Conservation (phyloP, 2,888 invertebrate genomes). For the Venusia cambrica region DNA sequence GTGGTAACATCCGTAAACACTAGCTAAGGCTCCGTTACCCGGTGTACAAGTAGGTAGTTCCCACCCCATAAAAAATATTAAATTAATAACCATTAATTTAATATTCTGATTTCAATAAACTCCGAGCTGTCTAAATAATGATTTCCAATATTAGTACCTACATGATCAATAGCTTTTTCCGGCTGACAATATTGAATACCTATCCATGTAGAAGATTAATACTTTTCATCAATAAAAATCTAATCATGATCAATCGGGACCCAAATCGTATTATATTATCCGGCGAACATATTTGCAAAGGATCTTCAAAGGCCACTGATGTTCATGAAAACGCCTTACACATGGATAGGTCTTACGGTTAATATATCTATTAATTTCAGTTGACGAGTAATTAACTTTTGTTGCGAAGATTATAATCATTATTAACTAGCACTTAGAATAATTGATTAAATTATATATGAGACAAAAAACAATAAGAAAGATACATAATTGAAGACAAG, state of each 20-base stretch:
- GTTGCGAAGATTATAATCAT: too few species aligned
- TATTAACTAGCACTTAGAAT: too few species aligned
- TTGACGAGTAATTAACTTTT: conserved; percentile 24
- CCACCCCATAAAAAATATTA: too few species aligned
- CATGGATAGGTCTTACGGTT: too few species aligned
- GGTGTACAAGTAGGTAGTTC: too few species aligned
- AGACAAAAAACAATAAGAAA: too few species aligned
- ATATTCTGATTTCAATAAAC: too few species aligned
- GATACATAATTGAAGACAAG: too few species aligned
- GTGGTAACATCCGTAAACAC: too few species aligned
- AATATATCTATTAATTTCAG: conserved; percentile 17
- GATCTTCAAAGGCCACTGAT: conserved; percentile 20
- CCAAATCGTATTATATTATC: conserved; percentile 20
- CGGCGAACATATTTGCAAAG: conserved; percentile 26
- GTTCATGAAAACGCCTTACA: conserved; percentile 16
- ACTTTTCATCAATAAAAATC: conserved; percentile 27
- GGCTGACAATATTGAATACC: conserved; percentile 26
- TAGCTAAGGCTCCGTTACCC: too few species aligned
- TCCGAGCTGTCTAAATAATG: conserved; percentile 10
- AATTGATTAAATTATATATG: too few species aligned
- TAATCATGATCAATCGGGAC: conserved; percentile 25
- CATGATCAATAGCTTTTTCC: conserved; percentile 25
- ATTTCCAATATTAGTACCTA: conserved; percentile 15
- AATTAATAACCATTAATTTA: too few species aligned
- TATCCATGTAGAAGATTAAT: conserved; percentile 19